A percentile compares a stretch with the other conserved stretches of the same genome.
These are phyloP conservation scores for Achroia grisella DNA, from an alignment of 1,140 invertebrate species.

Conservation along the genomic window DNA sequence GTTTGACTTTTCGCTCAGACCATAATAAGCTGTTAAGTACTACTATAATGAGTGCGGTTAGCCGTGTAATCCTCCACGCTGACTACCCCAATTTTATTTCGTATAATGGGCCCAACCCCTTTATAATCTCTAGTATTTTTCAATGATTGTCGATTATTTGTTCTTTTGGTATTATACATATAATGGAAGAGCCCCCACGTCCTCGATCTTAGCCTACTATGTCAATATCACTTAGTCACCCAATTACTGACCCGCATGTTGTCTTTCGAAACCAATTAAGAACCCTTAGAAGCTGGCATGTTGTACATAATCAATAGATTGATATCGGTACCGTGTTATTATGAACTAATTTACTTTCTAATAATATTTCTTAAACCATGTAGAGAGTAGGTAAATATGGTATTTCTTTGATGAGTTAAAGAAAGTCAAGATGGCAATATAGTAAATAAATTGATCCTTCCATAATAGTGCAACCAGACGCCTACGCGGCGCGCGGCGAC, in stretches of 20 bases:
- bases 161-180: slow-evolving; percentile 6
- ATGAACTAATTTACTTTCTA: no score
- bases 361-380: no score
- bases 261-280: slow-evolving; percentile 37
- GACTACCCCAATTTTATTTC: slow-evolving; percentile 27
- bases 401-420: no score
- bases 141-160: slow-evolving; percentile 10
- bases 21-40: slow-evolving; percentile 46
- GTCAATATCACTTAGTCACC: slow-evolving; percentile 45
- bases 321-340: no score
- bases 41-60: slow-evolving; percentile 39
- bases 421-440: no score
- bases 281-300: slow-evolving; percentile 13
- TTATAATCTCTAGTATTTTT: slow-evolving; percentile 13
- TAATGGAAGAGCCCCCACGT: slow-evolving; percentile 16
- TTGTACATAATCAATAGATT: neutral
- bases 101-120: slow-evolving; percentile 24
- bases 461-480: neutral
- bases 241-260: slow-evolving; percentile 45
- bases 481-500: slow-evolving; percentile 6
- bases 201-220: slow-evolving; percentile 14
- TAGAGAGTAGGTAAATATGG: no score
- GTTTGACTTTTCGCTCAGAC: slow-evolving; percentile 42
- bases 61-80: slow-evolving; percentile 43
- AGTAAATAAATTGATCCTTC: slow-evolving; percentile 2